Evolutionary conservation across 2,797 vertebrate species (phyloP).

Genomic region (Anas flavirostris): DNA sequence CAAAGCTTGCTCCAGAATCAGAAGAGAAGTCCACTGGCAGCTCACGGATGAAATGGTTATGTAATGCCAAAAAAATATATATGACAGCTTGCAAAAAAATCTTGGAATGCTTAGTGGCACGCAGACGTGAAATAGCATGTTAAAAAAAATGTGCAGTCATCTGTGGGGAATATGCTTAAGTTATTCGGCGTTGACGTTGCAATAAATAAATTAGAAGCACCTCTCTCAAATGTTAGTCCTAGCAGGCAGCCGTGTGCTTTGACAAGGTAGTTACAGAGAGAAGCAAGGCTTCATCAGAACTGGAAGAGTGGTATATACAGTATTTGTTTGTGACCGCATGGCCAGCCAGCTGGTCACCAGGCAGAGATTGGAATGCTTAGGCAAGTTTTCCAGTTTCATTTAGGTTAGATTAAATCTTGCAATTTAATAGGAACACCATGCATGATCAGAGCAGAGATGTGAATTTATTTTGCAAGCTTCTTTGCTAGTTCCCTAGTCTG

Average conservation of each 20-base stretch:
- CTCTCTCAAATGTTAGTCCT: conserved; percentile 52
- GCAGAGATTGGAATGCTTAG: not conserved
- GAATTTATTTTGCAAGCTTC: not conserved
- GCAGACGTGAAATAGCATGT: conserved; percentile 38
- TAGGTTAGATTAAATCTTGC: not conserved
- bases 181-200: conserved; percentile 55
- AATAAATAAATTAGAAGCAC: conserved; percentile 55
- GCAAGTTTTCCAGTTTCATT: not conserved
- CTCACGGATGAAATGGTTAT: conserved; percentile 31
- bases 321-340: not conserved
- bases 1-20: not conserved
- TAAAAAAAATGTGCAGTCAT: conserved; percentile 64
- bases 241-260: conserved; percentile 31
- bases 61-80: conserved; percentile 48
- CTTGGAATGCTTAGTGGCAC: conserved; percentile 36
- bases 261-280: not conserved
- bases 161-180: conserved; percentile 60
- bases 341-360: conserved; percentile 8
- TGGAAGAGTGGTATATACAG: not conserved
- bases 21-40: conserved; percentile 11
- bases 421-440: not conserved
- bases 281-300: not conserved
- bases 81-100: conserved; percentile 59
- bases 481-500: not conserved
- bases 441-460: not conserved